Conservation (phyloP, 2,888 invertebrate genomes). For the Melangyna quadrimaculata region DNA sequence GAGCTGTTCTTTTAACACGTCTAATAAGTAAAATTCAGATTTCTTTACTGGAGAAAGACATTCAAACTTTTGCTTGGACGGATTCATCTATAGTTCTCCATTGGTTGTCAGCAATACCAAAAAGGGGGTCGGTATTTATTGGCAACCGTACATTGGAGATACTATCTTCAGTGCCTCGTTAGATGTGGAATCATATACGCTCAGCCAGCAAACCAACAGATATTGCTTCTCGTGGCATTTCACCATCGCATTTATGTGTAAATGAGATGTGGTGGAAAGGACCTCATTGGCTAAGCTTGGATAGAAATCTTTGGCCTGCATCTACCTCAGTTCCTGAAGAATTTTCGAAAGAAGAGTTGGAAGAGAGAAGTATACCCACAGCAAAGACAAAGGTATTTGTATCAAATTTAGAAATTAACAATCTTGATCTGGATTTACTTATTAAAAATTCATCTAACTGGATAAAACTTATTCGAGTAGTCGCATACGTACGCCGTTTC, state of each 20-base stretch:
- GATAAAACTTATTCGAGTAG: not conserved
- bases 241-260: not conserved
- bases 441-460: not conserved
- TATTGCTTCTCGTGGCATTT: conserved; percentile 15
- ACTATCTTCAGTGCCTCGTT: not conserved
- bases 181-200: conserved; percentile 36
- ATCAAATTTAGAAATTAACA: not conserved
- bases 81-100: conserved; percentile 37
- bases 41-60: conserved; percentile 7
- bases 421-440: not conserved
- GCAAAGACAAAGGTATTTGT: not conserved
- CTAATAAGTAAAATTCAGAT: conserved; percentile 16
- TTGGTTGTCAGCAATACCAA: conserved; percentile 39
- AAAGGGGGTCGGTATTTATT: conserved; percentile 40
- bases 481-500: not conserved
- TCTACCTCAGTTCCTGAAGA: not conserved
- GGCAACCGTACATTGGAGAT: conserved; percentile 41
- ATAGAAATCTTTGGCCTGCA: not conserved
- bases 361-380: not conserved
- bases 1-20: conserved; percentile 33
- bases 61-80: conserved; percentile 19
- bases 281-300: conserved; percentile 2
- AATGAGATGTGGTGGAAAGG: conserved; percentile 25
- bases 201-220: conserved; percentile 38
- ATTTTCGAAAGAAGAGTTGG: not conserved